Evolutionary conservation across 2,113 vertebrate genomes (phyloP).

Genomic region (Mionectes macconnelli): DNA sequence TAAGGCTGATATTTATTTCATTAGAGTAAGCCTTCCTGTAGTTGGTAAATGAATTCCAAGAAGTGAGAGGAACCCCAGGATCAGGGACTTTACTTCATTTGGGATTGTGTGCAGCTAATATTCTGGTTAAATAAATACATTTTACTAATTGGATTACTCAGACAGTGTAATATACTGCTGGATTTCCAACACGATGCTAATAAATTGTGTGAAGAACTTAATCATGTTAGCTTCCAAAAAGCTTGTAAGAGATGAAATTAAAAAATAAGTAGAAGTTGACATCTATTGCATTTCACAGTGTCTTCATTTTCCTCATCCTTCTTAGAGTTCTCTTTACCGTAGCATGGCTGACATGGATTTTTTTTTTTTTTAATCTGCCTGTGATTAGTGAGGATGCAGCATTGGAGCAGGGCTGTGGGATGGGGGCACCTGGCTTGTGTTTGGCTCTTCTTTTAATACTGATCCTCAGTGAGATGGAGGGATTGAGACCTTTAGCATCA

Average conservation of each 20-base stretch:
- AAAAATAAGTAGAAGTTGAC: slow-evolving; percentile 71
- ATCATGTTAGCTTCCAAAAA: slow-evolving; percentile 75
- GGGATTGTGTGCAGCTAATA: slow-evolving; percentile 57
- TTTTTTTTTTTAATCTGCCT: slow-evolving; percentile 53
- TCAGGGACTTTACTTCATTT: slow-evolving; percentile 52
- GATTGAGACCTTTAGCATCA: not conserved
- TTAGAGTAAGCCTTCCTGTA: slow-evolving; percentile 44
- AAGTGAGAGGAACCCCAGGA: not conserved
- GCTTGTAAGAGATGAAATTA: slow-evolving; percentile 75
- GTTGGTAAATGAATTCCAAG: slow-evolving; percentile 40
- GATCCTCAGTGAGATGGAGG: not conserved
- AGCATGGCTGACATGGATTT: slow-evolving; percentile 27
- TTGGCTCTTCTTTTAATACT: not conserved
- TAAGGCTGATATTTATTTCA: slow-evolving; percentile 43
- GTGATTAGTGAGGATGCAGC: slow-evolving; percentile 2
- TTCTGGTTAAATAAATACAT: slow-evolving; percentile 74
- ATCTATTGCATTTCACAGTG: slow-evolving; percentile 59
- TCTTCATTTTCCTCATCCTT: slow-evolving; percentile 62
- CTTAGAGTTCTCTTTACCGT: slow-evolving; percentile 39
- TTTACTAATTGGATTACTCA: slow-evolving; percentile 80
- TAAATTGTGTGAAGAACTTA: slow-evolving; percentile 79
- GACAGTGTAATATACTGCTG: slow-evolving; percentile 66
- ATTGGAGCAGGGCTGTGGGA: not conserved
- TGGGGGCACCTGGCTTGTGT: not conserved
- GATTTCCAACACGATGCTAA: slow-evolving; percentile 78